A percentile compares a stretch with the other conserved stretches of the same genome.
These are phyloP conservation scores for Notospermus geniculatus DNA, from an alignment of 1,140 invertebrate genomes.

Conservation along the genomic window DNA sequence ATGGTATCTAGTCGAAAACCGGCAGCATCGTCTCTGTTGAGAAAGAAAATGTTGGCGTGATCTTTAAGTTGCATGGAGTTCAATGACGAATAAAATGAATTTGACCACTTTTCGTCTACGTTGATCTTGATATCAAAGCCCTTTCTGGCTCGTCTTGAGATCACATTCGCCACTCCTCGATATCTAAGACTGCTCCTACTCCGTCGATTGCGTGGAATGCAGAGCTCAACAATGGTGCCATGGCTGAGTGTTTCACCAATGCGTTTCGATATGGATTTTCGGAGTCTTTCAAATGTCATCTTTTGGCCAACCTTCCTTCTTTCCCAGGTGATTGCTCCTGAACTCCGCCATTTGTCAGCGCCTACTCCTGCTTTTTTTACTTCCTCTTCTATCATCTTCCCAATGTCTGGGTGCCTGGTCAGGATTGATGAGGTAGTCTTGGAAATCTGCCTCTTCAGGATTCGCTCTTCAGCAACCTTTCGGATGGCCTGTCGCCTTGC, in stretches of 20 bases:
- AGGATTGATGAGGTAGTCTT: no score
- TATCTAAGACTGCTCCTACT: background rate
- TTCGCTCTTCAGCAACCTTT: no score
- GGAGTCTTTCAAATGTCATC: background rate
- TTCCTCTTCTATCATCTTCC: background rate
- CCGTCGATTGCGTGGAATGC: constrained; percentile 1
- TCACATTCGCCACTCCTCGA: background rate
- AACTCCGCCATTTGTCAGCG: background rate
- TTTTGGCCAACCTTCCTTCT: background rate
- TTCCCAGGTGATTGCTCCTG: background rate
- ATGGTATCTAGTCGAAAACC: constrained; percentile 5
- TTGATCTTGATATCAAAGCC: constrained; percentile 4
- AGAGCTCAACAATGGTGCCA: background rate
- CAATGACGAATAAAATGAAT: background rate
- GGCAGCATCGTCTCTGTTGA: constrained; percentile 6
- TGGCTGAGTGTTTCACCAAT: background rate
- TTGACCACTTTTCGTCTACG: constrained; percentile 3
- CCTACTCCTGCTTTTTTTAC: background rate
- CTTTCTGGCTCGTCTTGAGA: background rate
- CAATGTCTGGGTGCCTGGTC: constrained; percentile 11
- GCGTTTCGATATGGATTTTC: background rate
- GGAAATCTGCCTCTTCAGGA: no score
- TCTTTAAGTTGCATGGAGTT: background rate
- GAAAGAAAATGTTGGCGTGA: background rate
- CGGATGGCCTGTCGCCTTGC: no score